Evolutionary conservation across 2,113 vertebrate species (phyloP).

Genomic region (Lepisosteus osseus): DNA sequence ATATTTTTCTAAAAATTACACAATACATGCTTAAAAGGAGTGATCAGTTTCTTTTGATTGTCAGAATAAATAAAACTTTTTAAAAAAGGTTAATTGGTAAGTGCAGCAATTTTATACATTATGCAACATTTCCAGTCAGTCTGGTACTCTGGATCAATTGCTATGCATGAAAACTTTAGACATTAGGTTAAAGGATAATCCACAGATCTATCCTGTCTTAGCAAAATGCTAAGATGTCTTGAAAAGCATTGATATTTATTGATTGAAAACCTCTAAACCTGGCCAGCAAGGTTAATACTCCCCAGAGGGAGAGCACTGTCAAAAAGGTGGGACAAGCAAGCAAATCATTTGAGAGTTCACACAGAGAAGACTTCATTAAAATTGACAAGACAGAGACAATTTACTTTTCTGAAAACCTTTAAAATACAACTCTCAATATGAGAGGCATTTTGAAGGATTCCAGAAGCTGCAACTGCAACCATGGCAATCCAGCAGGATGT

Average conservation of each 20-base stretch:
- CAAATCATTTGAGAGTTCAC: background rate
- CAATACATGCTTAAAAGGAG: too few relatives aligned
- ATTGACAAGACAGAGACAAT: too few relatives aligned
- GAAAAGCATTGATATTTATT: background rate
- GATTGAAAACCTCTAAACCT: background rate
- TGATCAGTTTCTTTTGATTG: too few relatives aligned
- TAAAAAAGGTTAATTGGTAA: too few relatives aligned
- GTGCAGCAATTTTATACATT: too few relatives aligned
- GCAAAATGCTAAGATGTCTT: background rate
- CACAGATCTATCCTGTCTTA: background rate
- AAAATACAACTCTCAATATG: slow-evolving; percentile 10
- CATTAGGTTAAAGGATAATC: background rate
- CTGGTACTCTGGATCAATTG: background rate
- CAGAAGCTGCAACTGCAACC: background rate
- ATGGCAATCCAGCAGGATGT: too few relatives aligned
- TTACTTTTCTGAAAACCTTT: background rate
- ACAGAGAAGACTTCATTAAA: slow-evolving; percentile 10
- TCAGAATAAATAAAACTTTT: too few relatives aligned
- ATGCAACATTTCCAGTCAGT: too few relatives aligned
- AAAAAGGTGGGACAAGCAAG: background rate
- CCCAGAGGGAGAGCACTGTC: background rate
- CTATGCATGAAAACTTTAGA: background rate
- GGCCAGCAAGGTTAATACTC: slow-evolving; percentile 11
- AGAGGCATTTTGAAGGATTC: background rate
- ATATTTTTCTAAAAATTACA: too few relatives aligned